A percentile compares a stretch with the other conserved stretches of the same genome.
phyloP scores from a whole-genome alignment of 64 coral and sea anemone genomes.

The Porites australiensis region DNA sequence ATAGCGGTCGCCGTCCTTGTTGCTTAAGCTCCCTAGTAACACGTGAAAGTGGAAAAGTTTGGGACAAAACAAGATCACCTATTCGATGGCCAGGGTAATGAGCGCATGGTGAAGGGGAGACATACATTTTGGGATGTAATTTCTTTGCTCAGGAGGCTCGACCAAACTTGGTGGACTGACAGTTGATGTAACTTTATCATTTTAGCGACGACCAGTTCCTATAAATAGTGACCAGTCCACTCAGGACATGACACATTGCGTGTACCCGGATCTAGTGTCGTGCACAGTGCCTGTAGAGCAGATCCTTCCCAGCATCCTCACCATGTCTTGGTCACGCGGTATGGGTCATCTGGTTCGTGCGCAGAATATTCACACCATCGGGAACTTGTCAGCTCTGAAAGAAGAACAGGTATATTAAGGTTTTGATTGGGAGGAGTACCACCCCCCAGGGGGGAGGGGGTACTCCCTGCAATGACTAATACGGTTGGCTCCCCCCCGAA shows the following conservation, averaged over 20 bases:
- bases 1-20: no score
- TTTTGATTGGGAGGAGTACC: background rate
- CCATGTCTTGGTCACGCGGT: constrained; percentile 96
- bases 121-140: no score
- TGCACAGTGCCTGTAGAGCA: constrained; percentile 94
- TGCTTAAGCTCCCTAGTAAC: no score
- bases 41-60: no score
- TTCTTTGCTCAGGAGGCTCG: no score
- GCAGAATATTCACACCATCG: constrained; percentile 97
- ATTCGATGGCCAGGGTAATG: no score
- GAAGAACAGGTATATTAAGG: constrained; percentile 70
- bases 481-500: no score
- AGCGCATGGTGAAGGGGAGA: no score
- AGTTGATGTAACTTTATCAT: background rate
- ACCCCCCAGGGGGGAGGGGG: no score
- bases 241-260: constrained; percentile 35
- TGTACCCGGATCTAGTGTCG: constrained; percentile 88
- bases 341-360: constrained; percentile 96
- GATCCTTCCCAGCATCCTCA: constrained; percentile 86
- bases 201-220: constrained; percentile 21
- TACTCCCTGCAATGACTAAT: no score
- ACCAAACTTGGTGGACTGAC: no score
- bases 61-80: no score
- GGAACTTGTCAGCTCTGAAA: constrained; percentile 90
- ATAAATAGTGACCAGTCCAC: background rate